Conservation (phyloP, 1,140 invertebrate species). For the Dendroctonus ponderosae region DNA sequence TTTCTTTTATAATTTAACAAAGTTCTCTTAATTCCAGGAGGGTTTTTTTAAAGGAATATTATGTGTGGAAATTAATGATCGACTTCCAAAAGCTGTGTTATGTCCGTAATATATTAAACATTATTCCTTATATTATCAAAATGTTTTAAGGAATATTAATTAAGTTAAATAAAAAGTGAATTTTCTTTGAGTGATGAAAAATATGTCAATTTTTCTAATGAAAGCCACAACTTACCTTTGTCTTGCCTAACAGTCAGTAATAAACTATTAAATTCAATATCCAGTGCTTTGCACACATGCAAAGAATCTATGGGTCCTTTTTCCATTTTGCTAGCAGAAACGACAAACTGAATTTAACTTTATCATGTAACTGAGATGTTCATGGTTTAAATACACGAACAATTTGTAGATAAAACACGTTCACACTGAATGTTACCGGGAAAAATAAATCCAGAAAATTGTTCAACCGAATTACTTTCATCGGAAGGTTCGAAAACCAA, state of each 20-base stretch:
- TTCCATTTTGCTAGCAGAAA: neutral
- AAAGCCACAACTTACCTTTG: slow-evolving; percentile 33
- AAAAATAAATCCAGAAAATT: no score
- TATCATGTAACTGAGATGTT: neutral
- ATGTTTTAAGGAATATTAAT: neutral
- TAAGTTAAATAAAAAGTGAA: no score
- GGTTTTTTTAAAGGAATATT: neutral
- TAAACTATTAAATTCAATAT: slow-evolving; percentile 36
- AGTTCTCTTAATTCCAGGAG: no score
- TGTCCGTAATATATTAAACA: neutral
- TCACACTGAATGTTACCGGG: no score
- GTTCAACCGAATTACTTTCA: no score
- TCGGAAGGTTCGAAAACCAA: no score
- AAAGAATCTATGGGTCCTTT: slow-evolving; percentile 5
- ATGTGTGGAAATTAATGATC: neutral
- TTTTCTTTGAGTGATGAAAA: no score
- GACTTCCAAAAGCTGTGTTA: neutral
- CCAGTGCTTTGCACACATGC: slow-evolving; percentile 13
- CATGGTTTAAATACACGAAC: no score
- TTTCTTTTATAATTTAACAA: no score
- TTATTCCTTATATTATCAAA: neutral
- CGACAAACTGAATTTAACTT: neutral
- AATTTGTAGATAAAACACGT: no score
- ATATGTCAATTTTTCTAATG: slow-evolving; percentile 1
- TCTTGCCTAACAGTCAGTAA: slow-evolving; percentile 8